Evolutionary conservation across 2,113 vertebrate genomes (phyloP), one percentile per base, ranked within the genome.

Genomic region (Mustela lutreola): DNA sequence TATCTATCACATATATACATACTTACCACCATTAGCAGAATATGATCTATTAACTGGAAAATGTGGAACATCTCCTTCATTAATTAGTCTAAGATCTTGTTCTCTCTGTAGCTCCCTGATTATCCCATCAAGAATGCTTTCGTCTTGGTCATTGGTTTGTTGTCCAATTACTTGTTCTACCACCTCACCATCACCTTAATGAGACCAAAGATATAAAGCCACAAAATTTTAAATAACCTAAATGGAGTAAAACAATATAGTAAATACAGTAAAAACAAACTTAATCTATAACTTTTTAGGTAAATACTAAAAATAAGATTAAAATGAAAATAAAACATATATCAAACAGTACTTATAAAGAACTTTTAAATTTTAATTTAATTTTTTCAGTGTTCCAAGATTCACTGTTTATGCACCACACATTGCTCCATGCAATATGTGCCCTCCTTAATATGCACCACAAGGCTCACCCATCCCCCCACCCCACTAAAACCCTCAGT

Each of bases 91-190:
- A 85, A 98, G 97, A 95, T 99, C 99, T 97, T 99, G 99, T 95
- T 99, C 99, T 94, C 99, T 98, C 98, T 99, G 99, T 42, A 99
- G 98, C 97, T 99, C 99, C 80, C 99, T 99, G 98, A 99, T 99
- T 97, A 99, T 99, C 89, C 99, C 99, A 98, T 99, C 99, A 90
- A 99, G 98, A n/a, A 99, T 98, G 93, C 99, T 99, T 93, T 99
- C 99, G 97, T 99, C 99, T 76, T 99, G 99, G 93, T 99, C 99
- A 67, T 99, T 99, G 22, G 99, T 99, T 98, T 99, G 99, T 98
- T 99, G 99, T 67, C 99, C 99, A 42, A 99, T 99, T 89, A 99
- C 99, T 98, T 99, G 99, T 98, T 99, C 99, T 79, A 99, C 99
- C 91, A 99, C 99, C 97, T 99, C 99, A 1, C 99, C 99, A 73